Evolutionary conservation across 2,797 vertebrate genomes (phyloP).

Genomic region (Gastrophryne carolinensis): DNA sequence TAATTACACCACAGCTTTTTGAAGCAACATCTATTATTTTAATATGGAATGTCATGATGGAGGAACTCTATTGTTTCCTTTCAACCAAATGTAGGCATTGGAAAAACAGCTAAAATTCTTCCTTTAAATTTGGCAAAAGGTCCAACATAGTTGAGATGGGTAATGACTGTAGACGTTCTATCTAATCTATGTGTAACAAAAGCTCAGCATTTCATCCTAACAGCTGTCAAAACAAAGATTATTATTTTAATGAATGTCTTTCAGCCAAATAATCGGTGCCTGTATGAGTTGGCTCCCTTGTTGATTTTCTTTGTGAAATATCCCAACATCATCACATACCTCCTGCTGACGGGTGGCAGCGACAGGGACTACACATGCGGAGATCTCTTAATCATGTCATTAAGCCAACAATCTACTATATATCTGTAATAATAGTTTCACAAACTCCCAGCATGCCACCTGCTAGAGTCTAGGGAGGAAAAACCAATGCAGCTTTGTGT

Average conservation of each 20-base stretch:
- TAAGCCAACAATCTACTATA: background rate
- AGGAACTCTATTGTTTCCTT: slow-evolving; percentile 14
- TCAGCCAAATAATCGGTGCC: slow-evolving; percentile 38
- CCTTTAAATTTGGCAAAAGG: slow-evolving; percentile 9
- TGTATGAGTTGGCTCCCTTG: slow-evolving; percentile 31
- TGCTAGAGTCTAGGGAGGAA: background rate
- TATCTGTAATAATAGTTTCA: background rate
- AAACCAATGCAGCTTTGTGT: background rate
- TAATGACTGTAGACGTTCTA: slow-evolving; percentile 16
- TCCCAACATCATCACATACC: slow-evolving; percentile 42
- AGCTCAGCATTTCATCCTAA: slow-evolving; percentile 7
- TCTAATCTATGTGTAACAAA: slow-evolving; percentile 41
- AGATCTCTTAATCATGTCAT: slow-evolving; percentile 8
- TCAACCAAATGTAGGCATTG: slow-evolving; percentile 10
- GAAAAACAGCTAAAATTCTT: slow-evolving; percentile 28
- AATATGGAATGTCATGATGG: slow-evolving; percentile 9
- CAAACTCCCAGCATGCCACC: background rate
- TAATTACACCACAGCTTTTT: background rate
- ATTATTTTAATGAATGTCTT: slow-evolving; percentile 45
- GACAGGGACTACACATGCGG: background rate
- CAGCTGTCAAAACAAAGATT: slow-evolving; percentile 50
- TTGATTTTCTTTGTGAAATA: slow-evolving; percentile 37
- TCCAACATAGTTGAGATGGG: slow-evolving; percentile 23
- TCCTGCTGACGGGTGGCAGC: slow-evolving; percentile 19
- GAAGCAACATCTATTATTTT: slow-evolving; percentile 22